Percentiles rank a stretch among this genome's conserved stretches.
Conservation (phyloP, 2,888 invertebrate genomes). For the Gisinianus flammeolus region DNA sequence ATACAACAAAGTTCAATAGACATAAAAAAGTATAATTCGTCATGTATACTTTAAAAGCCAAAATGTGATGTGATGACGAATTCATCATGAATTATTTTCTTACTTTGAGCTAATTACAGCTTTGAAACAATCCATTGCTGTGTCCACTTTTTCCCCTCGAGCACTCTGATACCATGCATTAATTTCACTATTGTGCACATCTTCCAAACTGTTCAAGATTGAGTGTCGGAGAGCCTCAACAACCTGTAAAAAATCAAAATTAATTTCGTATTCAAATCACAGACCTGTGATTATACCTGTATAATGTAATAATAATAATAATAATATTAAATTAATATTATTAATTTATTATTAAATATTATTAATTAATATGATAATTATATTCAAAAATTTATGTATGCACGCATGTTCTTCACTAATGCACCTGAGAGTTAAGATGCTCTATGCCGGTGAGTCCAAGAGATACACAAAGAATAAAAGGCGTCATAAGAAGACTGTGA, state of each 20-base stretch:
- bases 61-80: not conserved
- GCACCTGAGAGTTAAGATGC: constrained; percentile 46
- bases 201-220: constrained; percentile 46
- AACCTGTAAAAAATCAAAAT: no score
- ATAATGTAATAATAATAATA: not conserved
- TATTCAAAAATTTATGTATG: no score
- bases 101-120: constrained; percentile 45
- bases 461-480: constrained; percentile 50
- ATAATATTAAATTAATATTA: not conserved
- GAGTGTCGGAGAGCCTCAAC: constrained; percentile 46
- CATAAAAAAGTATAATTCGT: not conserved
- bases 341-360: not conserved
- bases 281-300: not conserved
- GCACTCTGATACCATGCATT: constrained; percentile 45
- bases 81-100: not conserved
- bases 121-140: constrained; percentile 43
- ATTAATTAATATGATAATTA: not conserved
- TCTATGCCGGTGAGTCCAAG: constrained; percentile 49
- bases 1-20: not conserved
- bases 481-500: constrained; percentile 47
- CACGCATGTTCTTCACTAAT: no score
- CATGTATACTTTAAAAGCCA: not conserved
- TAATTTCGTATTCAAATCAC: no score
- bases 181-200: constrained; percentile 33
- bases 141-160: constrained; percentile 32